Evolutionary conservation across 1,140 invertebrate species (phyloP), one percentile per base, ranked within the genome.

Genomic region (Archivesica marissinica): DNA sequence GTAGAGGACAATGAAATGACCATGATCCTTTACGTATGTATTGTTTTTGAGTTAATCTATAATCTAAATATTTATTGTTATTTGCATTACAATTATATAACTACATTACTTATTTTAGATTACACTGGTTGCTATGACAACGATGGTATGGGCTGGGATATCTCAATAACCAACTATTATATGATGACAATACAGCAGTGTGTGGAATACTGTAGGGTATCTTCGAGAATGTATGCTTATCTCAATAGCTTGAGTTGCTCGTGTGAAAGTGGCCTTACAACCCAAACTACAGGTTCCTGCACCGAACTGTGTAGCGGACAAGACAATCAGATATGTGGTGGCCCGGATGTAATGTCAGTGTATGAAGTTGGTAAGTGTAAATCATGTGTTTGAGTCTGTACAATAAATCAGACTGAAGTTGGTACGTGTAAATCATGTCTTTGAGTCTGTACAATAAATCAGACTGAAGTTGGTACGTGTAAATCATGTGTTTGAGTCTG

Each of bases 121-220:
- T 72, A 72, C 13, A 47, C 28, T 17, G 68, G 68, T 50, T 72
- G 68, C 28, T 72, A 3, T 33, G 23, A n/a, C 20, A 47, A 0
- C 30, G 9, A 0, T 15, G 68, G 68, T 28, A 17, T 72, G 25
- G 41, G 6, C 1, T 30, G n/a, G 15, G 25, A 50, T 50, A 30
- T 72, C 15, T 33, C 44, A 2, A 30, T 72, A 28, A 23, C 13
- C 9, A 33, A 44, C 13, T 50, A 72, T 72, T 7, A 2, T 7
- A 30, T 9, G 3, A 81, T 81, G 79, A 81, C 79, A 6, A 72
- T 81, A 54, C 79, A 81, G 23, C 79, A 70, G 23, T 81, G 79
- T 61, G 66, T 81, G 13, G 79, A 81, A 33, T 35, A 30, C 1
- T 81, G 79, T 33, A 44, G 79, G 54, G 47, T 28, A 3, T 47